These are phyloP conservation scores for Syngnathoides biaculeatus DNA, from an alignment of 2,113 vertebrate genomes.

Conservation along the genomic window DNA sequence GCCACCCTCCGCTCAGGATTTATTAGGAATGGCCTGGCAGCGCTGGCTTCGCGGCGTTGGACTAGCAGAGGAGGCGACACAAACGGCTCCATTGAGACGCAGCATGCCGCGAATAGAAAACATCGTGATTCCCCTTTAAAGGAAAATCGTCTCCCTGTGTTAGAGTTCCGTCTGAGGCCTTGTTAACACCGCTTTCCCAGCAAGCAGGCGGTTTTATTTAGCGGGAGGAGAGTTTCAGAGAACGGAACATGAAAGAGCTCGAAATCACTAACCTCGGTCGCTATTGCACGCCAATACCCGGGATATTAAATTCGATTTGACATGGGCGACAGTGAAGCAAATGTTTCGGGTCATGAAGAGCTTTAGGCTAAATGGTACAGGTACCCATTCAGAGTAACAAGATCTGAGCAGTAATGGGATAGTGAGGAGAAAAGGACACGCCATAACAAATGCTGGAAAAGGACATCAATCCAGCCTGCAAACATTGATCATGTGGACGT, in stretches of 20 bases:
- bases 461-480: not conserved
- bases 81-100: constrained; percentile 47
- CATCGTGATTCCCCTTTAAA: constrained; percentile 30
- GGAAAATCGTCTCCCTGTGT: constrained; percentile 6
- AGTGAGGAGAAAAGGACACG: constrained; percentile 30
- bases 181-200: not conserved
- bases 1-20: constrained; percentile 59
- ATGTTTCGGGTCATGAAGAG: not conserved
- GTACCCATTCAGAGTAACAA: not conserved
- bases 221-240: not conserved
- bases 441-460: constrained; percentile 34
- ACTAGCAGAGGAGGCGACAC: constrained; percentile 22
- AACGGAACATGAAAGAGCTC: constrained; percentile 3
- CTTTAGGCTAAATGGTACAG: not conserved
- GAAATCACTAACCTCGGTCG: not conserved
- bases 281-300: not conserved
- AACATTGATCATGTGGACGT: constrained; percentile 22
- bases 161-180: not conserved
- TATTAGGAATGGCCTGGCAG: constrained; percentile 56
- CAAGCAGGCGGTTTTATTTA: not conserved
- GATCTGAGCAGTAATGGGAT: constrained; percentile 39
- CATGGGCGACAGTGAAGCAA: not conserved
- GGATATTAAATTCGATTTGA: not conserved
- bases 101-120: constrained; percentile 41
- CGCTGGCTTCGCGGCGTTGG: constrained; percentile 42